Evolutionary conservation across 1,140 invertebrate species (phyloP), one percentile per base, ranked within the genome.

Genomic region (Heliconius congener): DNA sequence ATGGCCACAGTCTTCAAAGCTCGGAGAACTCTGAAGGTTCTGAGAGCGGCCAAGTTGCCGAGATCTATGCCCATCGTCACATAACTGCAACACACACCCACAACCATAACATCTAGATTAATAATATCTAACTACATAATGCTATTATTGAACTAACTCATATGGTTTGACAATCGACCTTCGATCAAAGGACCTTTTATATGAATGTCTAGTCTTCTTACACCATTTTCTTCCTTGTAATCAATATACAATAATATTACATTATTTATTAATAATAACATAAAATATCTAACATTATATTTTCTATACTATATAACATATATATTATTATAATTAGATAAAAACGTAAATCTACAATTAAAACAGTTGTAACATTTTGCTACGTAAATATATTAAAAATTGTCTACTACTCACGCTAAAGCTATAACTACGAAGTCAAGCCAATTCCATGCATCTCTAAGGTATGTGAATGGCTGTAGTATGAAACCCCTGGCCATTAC

Each of bases 361-460:
- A 90, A 37, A 91, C 84, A 76, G 77, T 90, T 88, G 82, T 90
- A 89, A 89, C 81, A 79, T 85, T 81, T 83, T 81, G 84, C 91
- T 92, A 91, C 90, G 75, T 88, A 85, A 86, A 88, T 88, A 85
- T 91, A 91, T 88, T 91, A 92, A 93, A 66, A 91, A 90, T 88
- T 87, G 88, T 90, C 93, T 94, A 94, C 93, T 95, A 99, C 98
- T 99, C 98, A 99, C 98, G 99, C 98, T 98, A 99, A 98, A 96
- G 98, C 96, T 97, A 99, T 99, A 96, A 99, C 99, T 97, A 99
- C 97, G 97, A 99, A 99, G 97, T 99, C 99, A 96, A 99, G 97
- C 98, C 99, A 99, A 97, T 99, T 99, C 99, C 99, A 99, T 96
- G 98, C 98, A 97, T 99, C 99, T 97, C 99, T 97, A 97, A 99